Evolutionary conservation across 2,797 vertebrate species (phyloP).

Genomic region (Tenualosa ilisha): DNA sequence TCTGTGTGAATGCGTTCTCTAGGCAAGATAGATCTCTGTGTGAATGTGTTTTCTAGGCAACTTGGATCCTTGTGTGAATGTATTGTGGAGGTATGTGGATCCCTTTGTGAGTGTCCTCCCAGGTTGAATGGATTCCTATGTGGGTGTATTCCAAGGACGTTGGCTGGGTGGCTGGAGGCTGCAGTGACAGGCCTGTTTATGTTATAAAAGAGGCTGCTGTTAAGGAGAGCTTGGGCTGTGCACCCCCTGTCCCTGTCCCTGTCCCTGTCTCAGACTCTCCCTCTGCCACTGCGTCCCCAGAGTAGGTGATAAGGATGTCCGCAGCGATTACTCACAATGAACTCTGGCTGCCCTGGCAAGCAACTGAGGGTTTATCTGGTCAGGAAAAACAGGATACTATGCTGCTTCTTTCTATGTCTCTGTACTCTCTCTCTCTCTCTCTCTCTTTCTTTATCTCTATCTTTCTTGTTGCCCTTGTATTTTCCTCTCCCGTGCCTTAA

Average conservation of each 20-base stretch:
- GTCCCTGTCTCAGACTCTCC: background rate
- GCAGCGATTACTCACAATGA: conserved; percentile 34
- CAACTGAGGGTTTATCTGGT: conserved; percentile 29
- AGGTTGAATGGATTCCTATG: background rate
- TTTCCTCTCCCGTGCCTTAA: too few relatives aligned
- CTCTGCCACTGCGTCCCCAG: background rate
- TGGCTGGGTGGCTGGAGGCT: background rate
- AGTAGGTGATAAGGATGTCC: conserved; percentile 2
- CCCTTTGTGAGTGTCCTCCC: background rate
- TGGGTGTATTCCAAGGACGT: background rate
- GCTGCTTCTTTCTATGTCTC: background rate
- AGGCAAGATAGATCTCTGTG: too few relatives aligned
- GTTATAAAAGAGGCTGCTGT: background rate
- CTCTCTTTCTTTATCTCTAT: background rate
- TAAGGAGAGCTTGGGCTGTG: background rate
- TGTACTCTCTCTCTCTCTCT: conserved; percentile 1
- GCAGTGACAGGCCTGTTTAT: background rate
- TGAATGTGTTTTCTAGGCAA: background rate
- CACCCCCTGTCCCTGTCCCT: conserved; percentile 10
- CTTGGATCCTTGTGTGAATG: background rate
- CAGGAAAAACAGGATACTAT: conserved; percentile 24
- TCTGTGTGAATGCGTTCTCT: background rate
- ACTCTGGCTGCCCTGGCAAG: background rate
- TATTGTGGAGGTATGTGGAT: background rate
- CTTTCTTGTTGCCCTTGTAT: background rate